Base-by-base conservation (phyloP, 2,888 invertebrate species). In the Agrochola lychnidis region DNA sequence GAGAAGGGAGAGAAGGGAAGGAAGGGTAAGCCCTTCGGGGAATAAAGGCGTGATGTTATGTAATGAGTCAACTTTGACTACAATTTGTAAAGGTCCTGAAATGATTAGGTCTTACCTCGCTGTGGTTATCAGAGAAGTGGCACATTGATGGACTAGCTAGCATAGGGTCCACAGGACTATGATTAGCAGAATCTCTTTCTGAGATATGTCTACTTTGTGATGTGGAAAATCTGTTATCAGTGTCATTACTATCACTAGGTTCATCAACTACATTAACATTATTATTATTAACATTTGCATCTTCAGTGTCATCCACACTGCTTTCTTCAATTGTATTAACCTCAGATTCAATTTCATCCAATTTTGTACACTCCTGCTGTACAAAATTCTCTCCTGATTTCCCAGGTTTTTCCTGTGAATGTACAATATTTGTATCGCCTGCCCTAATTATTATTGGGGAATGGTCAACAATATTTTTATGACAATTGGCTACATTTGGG, bases 101-200 rank as follows among this genome's bases (percentile, higher is more conserved):
- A 70, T n/a, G 30, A 40, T 48, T 63, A 42, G 16, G 19, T 73
- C 79, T 92, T 93, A 97, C 97, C 96, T 98, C 98, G 93, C 98
- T 98, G 87, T 97, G 97, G 90, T 97, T 97, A 92, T 98, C 98
- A 78, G 98, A 98, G 92, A 97, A 97, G 93, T 97, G 97, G 94
- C 97, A 97, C 90, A 97, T 96, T 75, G 97, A 97, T 81, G 97
- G 97, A 93, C 97, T 98, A 86, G 97, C 98, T 88, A 98, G 92
- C 92, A 98, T 97, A 57, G 97, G 97, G 89, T 98, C 98, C 73
- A 97, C 97, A 4, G 98, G 98, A 94, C 98, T 98, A 90, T 98
- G 98, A 94, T 98, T 98, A 40, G 98, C 98, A 42, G 98, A 98
- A 94, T 98, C 98, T 90, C 98, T 95, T 91, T 96, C 97, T 78